A percentile compares a stretch with the other conserved stretches of the same genome.
Conservation (phyloP, 2,797 vertebrate species). For the Monodelphis domestica region DNA sequence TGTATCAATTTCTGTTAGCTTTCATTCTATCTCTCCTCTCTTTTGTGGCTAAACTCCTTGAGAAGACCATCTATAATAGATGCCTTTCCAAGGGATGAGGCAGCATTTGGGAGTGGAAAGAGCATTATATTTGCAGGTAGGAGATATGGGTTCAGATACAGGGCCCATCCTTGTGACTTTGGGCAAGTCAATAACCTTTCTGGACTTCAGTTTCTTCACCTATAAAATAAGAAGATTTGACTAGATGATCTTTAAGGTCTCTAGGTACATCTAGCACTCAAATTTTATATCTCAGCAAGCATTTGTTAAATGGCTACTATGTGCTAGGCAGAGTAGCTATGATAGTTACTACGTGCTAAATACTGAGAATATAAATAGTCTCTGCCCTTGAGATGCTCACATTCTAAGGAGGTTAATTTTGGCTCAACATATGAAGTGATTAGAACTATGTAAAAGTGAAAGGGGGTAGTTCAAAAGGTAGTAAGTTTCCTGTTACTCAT, state of each 20-base stretch:
- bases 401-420: neutral
- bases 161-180: neutral
- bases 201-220: neutral
- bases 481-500: neutral
- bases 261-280: neutral
- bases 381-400: neutral
- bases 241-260: neutral
- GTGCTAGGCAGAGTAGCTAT: neutral
- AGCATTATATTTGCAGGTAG: neutral
- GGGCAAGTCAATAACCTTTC: neutral
- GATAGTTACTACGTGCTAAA: too few relatives aligned
- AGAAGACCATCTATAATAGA: neutral
- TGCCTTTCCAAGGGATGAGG: neutral
- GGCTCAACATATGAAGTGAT: neutral
- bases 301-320: neutral
- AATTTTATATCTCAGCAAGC: neutral
- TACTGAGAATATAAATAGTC: neutral
- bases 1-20: neutral
- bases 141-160: neutral
- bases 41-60: neutral
- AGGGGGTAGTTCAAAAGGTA: neutral
- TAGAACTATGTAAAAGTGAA: neutral
- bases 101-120: neutral
- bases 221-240: neutral
- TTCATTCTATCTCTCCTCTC: neutral